Evolutionary conservation across 1,140 invertebrate species (phyloP).

Genomic region (Subanguina moxae): DNA sequence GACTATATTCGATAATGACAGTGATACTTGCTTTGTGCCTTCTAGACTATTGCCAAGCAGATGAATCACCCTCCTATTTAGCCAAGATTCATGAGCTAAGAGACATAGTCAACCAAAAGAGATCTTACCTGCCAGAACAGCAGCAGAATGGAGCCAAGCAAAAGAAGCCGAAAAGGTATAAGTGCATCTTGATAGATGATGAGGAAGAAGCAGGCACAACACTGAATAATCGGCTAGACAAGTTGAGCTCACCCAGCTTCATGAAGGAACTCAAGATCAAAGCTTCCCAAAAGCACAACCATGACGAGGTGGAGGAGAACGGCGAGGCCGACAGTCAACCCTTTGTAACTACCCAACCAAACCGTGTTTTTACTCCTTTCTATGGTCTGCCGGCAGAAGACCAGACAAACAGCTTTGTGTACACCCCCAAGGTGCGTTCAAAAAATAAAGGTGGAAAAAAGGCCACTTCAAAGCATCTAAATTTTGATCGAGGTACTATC

Average conservation of each 20-base stretch:
- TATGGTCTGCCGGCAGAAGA: no score
- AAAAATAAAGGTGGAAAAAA: no score
- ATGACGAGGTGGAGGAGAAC: no score
- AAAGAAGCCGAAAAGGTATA: neutral
- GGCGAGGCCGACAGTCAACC: no score
- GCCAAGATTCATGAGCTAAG: neutral
- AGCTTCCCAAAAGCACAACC: neutral
- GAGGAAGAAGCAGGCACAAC: neutral
- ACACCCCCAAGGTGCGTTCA: no score
- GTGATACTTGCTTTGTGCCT: no score
- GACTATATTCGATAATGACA: no score
- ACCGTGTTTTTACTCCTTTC: no score
- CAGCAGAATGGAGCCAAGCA: neutral
- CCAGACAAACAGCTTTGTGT: no score
- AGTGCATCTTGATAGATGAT: conserved; percentile 1
- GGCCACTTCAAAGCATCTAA: no score
- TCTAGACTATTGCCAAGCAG: neutral
- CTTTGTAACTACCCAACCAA: no score
- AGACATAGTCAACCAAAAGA: neutral
- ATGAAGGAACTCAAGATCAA: conserved; percentile 4
- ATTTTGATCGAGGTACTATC: no score
- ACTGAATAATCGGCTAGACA: neutral
- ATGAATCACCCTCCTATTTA: neutral
- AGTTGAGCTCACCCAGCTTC: neutral
- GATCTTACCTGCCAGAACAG: neutral